Evolutionary conservation across 2,797 vertebrate species (phyloP).

Genomic region (Diplodus puntazzo): DNA sequence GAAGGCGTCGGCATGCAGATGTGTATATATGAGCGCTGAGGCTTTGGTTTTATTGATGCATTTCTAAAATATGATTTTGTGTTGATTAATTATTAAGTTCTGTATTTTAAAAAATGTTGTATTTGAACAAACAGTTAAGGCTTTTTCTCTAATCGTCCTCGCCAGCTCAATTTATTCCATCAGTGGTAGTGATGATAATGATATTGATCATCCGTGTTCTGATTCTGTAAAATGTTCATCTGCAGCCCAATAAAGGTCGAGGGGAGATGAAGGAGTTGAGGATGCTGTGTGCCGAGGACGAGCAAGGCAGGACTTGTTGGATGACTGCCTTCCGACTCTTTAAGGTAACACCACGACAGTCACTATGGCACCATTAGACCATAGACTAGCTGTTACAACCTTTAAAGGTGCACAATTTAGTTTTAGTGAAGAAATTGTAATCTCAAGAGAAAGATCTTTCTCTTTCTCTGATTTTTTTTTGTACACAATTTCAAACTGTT

Average conservation of each 20-base stretch:
- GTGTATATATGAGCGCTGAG: background rate
- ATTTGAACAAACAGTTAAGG: background rate
- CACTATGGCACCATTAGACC: background rate
- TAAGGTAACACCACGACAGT: conserved; percentile 86
- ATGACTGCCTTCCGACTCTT: conserved; percentile 96
- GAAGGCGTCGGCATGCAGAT: background rate
- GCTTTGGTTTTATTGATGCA: background rate
- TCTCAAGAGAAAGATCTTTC: too few species aligned
- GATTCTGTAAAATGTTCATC: conserved; percentile 47
- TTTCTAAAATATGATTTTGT: background rate
- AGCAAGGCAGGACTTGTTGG: conserved; percentile 95
- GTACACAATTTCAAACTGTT: too few species aligned
- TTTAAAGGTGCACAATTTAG: background rate
- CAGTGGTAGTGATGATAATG: background rate
- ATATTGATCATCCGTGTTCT: background rate
- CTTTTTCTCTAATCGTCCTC: background rate
- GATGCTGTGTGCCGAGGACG: conserved; percentile 96
- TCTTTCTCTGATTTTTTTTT: too few species aligned
- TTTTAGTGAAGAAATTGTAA: too few species aligned
- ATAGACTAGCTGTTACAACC: background rate
- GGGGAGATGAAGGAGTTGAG: conserved; percentile 93
- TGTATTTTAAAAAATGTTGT: background rate
- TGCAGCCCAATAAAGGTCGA: conserved; percentile 92
- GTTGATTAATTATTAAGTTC: background rate
- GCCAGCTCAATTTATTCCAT: background rate